Percentiles rank a stretch among this genome's conserved stretches.
phyloP scores from a whole-genome alignment of 2,797 vertebrate species.

The Nannoperca australis region DNA sequence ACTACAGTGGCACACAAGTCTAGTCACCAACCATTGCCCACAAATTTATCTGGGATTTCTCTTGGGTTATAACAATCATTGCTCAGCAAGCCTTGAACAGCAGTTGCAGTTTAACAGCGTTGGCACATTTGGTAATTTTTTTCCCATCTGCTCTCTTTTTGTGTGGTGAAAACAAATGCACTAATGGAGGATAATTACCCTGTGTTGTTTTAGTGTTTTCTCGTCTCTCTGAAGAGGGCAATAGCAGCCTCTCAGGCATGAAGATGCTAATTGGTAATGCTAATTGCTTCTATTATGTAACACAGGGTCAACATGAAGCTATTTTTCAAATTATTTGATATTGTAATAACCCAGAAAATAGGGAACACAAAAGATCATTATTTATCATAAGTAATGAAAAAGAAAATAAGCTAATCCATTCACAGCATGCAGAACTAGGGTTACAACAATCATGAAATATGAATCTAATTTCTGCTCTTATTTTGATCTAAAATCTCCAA shows the following conservation, averaged over 20 bases:
- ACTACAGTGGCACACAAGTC: constrained; percentile 10
- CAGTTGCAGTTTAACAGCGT: constrained; percentile 46
- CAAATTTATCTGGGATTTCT: constrained; percentile 47
- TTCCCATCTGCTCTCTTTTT: constrained; percentile 59
- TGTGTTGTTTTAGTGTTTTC: constrained; percentile 71
- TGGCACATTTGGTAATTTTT: constrained; percentile 36
- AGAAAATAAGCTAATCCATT: constrained; percentile 15
- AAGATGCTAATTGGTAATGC: constrained; percentile 69
- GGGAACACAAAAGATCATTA: neutral
- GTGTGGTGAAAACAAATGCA: constrained; percentile 72
- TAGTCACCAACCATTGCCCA: constrained; percentile 41
- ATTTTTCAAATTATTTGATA: constrained; percentile 35
- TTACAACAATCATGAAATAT: constrained; percentile 5
- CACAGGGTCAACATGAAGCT: constrained; percentile 41
- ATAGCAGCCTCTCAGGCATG: constrained; percentile 60
- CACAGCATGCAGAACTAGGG: neutral
- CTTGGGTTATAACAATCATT: constrained; percentile 41
- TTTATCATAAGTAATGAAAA: constrained; percentile 12
- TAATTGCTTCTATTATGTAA: constrained; percentile 70
- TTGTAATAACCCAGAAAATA: constrained; percentile 5
- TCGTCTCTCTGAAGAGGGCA: constrained; percentile 62
- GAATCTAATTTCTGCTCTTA: neutral
- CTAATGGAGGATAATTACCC: constrained; percentile 75
- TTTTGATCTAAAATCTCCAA: neutral
- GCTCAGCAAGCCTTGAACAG: constrained; percentile 49